Evolutionary conservation across 2,113 vertebrate species (phyloP), one percentile per base, ranked within the genome.

Genomic region (Taurulus bubalis): DNA sequence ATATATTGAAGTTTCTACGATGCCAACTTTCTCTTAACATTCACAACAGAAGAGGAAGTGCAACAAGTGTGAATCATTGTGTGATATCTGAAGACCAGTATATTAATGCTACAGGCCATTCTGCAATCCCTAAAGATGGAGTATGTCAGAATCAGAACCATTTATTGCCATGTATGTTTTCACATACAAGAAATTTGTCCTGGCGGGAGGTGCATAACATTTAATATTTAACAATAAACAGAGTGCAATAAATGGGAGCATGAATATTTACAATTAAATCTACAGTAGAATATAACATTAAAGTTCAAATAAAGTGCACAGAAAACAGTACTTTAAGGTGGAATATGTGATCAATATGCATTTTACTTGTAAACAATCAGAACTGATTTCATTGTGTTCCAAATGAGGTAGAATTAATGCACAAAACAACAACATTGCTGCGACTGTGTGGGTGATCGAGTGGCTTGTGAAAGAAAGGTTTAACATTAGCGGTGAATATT

Each of bases 391-490:
- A 55, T 28, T 67, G 32, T 30, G 24, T 24, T 74, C 36, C 67
- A 64, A 36, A 24, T 82, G 69, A 65, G 59, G 18, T 30, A 18
- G 12, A 74, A 66, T n/a, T 66, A 59, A 84, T 49, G 36, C 34
- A 80, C 16, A 22, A 58, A 53, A 80, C n/a, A 16, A 59, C 60
- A 78, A 34, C 32, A 62, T 10, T 56, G 10, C 47, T 81, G 66
- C 26, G 1, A 24, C 32, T 78, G 66, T 70, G 79, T 80, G 80
- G 76, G 70, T 38, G 42, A 71, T 75, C 18, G n/a, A 71, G 75
- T 47, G 16, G 58, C 40, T 76, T 71, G 38, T 38, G 72, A 78
- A 75, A n/a, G 2, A 67, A 0, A 18, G 68, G 10, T 88, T 34
- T 36, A 40, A 14, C 34, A 76, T 71, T 59, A 53, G 22, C 1